These are phyloP conservation scores for Drosophila persimilis DNA, from an alignment of 1,140 invertebrate genomes.

Conservation along the genomic window DNA sequence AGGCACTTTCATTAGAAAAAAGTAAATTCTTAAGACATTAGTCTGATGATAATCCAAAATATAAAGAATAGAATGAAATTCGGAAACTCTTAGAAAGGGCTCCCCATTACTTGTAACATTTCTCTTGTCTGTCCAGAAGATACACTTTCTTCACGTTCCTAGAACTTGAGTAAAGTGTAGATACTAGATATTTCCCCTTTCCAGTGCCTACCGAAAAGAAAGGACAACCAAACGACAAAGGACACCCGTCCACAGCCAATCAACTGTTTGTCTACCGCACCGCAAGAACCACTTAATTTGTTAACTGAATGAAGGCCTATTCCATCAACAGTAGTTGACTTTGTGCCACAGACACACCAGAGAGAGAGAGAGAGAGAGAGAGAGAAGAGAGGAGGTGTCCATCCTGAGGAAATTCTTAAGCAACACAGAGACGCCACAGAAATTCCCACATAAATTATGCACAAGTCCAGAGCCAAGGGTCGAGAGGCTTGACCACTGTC, in stretches of 20 bases:
- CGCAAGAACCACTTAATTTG: constrained; percentile 73
- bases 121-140: too few species aligned
- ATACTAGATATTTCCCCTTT: too few species aligned
- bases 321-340: constrained; percentile 64
- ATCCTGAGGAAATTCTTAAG: constrained; percentile 65
- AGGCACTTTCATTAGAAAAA: too few species aligned
- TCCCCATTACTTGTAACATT: too few species aligned
- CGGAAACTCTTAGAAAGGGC: too few species aligned
- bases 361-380: constrained; percentile 15
- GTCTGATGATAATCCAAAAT: too few species aligned
- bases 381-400: constrained; percentile 32
- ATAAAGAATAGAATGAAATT: too few species aligned
- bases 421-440: constrained; percentile 46
- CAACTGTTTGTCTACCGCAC: constrained; percentile 21
- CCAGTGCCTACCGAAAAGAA: too few species aligned
- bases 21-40: too few species aligned
- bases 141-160: too few species aligned
- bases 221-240: too few species aligned
- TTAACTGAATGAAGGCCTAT: constrained; percentile 61
- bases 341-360: constrained; percentile 17
- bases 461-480: constrained; percentile 21
- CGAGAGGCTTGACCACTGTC: constrained; percentile 29
- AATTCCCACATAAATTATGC: constrained; percentile 74
- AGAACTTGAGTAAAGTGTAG: too few species aligned
- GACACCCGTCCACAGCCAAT: constrained; percentile 9